These are phyloP conservation scores for Pipistrellus kuhlii DNA, from an alignment of 2,797 vertebrate genomes.

Conservation along the genomic window DNA sequence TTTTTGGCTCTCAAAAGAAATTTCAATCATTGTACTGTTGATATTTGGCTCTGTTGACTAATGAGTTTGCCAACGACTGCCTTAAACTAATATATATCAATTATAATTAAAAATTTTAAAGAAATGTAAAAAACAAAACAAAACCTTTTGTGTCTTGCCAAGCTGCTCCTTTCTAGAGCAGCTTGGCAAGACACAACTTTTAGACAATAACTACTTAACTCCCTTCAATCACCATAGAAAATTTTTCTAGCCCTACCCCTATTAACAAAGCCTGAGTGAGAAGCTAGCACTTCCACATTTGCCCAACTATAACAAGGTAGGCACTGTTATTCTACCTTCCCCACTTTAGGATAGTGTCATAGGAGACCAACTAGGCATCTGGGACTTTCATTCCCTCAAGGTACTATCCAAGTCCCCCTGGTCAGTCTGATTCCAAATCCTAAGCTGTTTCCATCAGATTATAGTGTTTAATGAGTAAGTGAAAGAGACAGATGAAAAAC, in stretches of 20 bases:
- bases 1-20: too few species aligned
- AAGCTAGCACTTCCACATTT: neutral
- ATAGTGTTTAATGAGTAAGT: neutral
- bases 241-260: neutral
- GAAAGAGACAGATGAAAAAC: neutral
- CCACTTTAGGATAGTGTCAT: neutral
- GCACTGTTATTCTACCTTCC: neutral
- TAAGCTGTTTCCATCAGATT: neutral
- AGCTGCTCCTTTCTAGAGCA: neutral
- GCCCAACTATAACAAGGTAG: neutral
- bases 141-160: too few species aligned
- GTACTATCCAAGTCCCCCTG: neutral
- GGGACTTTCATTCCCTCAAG: neutral
- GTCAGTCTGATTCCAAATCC: neutral
- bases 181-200: constrained; percentile 8
- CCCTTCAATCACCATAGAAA: neutral
- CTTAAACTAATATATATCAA: neutral
- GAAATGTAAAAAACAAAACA: neutral
- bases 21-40: too few species aligned
- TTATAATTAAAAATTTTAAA: neutral
- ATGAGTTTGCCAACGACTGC: too few species aligned
- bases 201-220: neutral
- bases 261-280: neutral
- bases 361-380: neutral
- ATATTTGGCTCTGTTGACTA: too few species aligned